phyloP scores from a whole-genome alignment of 1,140 invertebrate species.

The Macrobrachium rosenbergii region DNA sequence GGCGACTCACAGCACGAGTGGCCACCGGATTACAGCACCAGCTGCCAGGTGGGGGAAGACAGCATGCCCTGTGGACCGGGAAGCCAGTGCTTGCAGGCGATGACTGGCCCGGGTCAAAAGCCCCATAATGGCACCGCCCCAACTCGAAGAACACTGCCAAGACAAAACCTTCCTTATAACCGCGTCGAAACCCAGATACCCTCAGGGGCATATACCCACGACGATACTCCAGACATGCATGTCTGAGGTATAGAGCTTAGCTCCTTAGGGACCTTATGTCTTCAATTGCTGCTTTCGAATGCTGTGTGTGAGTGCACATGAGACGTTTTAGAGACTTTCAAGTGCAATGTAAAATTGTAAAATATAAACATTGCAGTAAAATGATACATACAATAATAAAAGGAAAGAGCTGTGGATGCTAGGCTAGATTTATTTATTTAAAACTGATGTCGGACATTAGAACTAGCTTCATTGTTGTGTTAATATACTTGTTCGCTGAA shows the following conservation, averaged over 20 bases:
- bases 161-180: slow-evolving; percentile 26
- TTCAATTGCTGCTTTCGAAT: neutral
- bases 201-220: slow-evolving; percentile 25
- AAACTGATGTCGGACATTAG: too few species aligned
- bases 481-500: too few species aligned
- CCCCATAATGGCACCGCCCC: slow-evolving; percentile 56
- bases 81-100: slow-evolving; percentile 19
- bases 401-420: too few species aligned
- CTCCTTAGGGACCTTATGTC: neutral
- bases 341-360: too few species aligned
- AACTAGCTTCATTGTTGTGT: too few species aligned
- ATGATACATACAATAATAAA: too few species aligned
- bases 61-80: slow-evolving; percentile 12
- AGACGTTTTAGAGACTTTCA: too few species aligned
- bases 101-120: neutral
- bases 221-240: slow-evolving; percentile 48
- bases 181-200: slow-evolving; percentile 55
- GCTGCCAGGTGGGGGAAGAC: slow-evolving; percentile 52
- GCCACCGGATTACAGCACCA: slow-evolving; percentile 64
- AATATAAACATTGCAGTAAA: too few species aligned
- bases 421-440: too few species aligned
- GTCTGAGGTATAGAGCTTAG: slow-evolving; percentile 27
- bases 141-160: slow-evolving; percentile 24
- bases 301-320: neutral
- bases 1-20: slow-evolving; percentile 62